A percentile compares a stretch with the other conserved stretches of the same genome.
Evolutionary conservation across 2,113 vertebrate species (phyloP).

Genomic region (Saimiri boliviensis): DNA sequence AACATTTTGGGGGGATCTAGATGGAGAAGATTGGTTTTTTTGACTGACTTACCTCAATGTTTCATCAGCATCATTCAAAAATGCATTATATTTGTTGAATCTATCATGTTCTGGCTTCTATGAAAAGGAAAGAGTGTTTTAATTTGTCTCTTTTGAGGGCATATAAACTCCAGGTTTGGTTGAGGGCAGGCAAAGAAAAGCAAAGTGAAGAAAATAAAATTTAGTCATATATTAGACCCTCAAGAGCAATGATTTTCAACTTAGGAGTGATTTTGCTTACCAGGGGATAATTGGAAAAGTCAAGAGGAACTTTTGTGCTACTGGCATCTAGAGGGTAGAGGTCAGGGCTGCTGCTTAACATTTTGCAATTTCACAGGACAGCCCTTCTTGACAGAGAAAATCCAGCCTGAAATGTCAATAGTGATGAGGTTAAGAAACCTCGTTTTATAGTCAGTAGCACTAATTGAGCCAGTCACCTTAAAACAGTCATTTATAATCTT

Average conservation of each 20-base stretch:
- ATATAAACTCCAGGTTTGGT: background rate
- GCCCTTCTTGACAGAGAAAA: background rate
- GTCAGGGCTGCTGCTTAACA: background rate
- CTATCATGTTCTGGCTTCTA: background rate
- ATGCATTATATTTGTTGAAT: background rate
- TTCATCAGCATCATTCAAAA: background rate
- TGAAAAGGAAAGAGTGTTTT: background rate
- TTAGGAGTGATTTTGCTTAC: background rate
- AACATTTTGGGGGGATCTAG: background rate
- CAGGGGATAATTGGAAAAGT: background rate
- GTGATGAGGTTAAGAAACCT: background rate
- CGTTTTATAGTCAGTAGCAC: background rate
- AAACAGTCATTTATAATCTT: background rate
- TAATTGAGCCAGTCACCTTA: background rate
- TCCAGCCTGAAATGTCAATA: background rate
- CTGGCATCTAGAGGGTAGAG: background rate
- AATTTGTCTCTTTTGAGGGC: background rate
- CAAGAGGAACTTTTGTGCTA: background rate
- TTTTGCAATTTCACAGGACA: background rate
- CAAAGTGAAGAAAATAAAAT: background rate
- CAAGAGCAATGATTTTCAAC: background rate
- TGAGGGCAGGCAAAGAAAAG: background rate
- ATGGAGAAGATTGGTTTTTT: background rate
- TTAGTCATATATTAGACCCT: background rate
- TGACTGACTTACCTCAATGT: background rate